Evolutionary conservation across 2,113 vertebrate genomes (phyloP), one percentile per base, ranked within the genome.

Genomic region (Boulengeromyrus knoepffleri): DNA sequence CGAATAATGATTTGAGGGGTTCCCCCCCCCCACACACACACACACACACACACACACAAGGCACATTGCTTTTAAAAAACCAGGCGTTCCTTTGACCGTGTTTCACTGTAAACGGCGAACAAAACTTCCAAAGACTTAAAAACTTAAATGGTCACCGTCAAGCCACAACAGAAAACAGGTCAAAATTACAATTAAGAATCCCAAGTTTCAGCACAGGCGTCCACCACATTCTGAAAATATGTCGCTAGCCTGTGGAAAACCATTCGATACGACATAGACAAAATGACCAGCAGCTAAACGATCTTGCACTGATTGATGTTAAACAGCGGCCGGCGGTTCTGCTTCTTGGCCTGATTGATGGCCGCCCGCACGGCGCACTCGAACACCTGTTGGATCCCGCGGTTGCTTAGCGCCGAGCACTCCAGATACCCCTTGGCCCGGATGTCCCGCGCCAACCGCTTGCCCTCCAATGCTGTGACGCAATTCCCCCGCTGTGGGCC

Each of bases 331-430:
- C 97, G 93, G 42, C 97, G 94, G 62, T 93, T 96, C 88, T 94
- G 95, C 89, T 95, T 97, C 90, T 94, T 96, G 89, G 94, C 95
- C 91, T 97, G 97, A 46, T 97, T 97, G 46, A 99, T 95, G 0
- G 97, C 98, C 0, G 97, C 98, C 88, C 98, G 94, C 87, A 99
- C 99, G 0, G 98, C 99, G 0, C 95, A 96, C 92, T 99, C 98
- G 15, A 99, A 99, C n/a, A 99, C 99, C 92, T 99, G 97, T 91
- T 98, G 98, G 15, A 99, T 97, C 0, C 99, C 99, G 0, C 98
- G 95, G 94, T 99, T 99, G 93, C 95, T 96, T 3, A 99, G 94
- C 5, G 99, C 96, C 0, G 99, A 99, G 90, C 99, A 99, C 92
- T 99, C 99, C 93, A 99, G 70, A 7, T 99, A 99, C 80, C 97